phyloP scores from a whole-genome alignment of 2,797 vertebrate species.

The Gephyroberyx darwinii region DNA sequence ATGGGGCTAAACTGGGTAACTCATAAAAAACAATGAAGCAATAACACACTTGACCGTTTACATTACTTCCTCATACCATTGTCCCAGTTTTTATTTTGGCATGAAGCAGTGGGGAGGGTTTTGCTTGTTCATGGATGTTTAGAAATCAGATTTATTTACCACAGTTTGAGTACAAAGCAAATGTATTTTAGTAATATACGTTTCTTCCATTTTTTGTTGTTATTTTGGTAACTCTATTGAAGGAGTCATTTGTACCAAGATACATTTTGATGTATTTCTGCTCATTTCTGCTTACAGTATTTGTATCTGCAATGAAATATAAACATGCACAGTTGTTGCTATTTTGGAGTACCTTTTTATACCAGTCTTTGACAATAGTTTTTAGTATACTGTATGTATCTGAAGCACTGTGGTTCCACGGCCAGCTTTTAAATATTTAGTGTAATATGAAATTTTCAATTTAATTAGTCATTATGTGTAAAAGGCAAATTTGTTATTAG shows the following conservation, averaged over 20 bases:
- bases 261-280: slow-evolving; percentile 2
- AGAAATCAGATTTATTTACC: slow-evolving; percentile 54
- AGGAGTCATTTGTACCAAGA: slow-evolving; percentile 42
- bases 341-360: slow-evolving; percentile 55
- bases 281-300: slow-evolving; percentile 61
- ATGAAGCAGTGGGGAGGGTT: slow-evolving; percentile 17
- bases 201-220: slow-evolving; percentile 54
- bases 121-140: slow-evolving; percentile 48
- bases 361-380: slow-evolving; percentile 51
- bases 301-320: slow-evolving; percentile 77
- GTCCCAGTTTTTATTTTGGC: background rate
- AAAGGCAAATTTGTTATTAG: slow-evolving; percentile 50
- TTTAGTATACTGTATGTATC: slow-evolving; percentile 52
- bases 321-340: slow-evolving; percentile 78
- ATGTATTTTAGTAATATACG: slow-evolving; percentile 51
- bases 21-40: background rate
- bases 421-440: slow-evolving; percentile 32
- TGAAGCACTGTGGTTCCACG: slow-evolving; percentile 50
- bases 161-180: slow-evolving; percentile 55
- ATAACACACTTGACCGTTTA: background rate
- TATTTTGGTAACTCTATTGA: slow-evolving; percentile 23
- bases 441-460: slow-evolving; percentile 43
- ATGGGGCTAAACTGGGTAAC: background rate
- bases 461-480: slow-evolving; percentile 46
- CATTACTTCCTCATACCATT: background rate